These are phyloP conservation scores for Pelosia muscerda DNA, from an alignment of 2,888 invertebrate species.

Conservation along the genomic window DNA sequence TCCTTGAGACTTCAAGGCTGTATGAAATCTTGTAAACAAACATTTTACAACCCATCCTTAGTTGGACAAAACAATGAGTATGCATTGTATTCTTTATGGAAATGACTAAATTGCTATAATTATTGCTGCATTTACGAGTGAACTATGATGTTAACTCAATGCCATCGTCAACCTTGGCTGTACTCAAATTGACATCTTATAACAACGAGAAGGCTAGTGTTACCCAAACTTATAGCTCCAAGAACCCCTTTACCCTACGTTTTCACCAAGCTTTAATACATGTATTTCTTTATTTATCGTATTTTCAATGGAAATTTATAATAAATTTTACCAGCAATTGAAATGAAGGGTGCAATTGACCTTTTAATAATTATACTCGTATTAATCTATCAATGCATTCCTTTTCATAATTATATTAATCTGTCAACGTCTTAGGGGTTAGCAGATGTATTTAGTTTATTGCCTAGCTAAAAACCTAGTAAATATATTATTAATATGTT, in stretches of 20 bases:
- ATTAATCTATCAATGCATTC: no score
- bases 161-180: neutral
- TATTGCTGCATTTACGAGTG: conserved; percentile 8
- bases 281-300: no score
- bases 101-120: conserved; percentile 13
- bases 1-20: neutral
- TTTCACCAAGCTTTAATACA: no score
- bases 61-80: conserved; percentile 6
- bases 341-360: no score
- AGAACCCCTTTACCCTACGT: neutral
- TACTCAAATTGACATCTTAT: neutral
- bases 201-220: neutral
- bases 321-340: no score
- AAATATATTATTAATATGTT: no score
- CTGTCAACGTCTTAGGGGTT: no score
- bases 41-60: conserved; percentile 3
- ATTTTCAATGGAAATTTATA: no score
- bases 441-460: no score
- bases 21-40: neutral
- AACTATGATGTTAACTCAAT: neutral
- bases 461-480: no score
- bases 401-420: no score
- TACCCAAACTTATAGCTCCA: neutral
- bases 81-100: conserved; percentile 6
- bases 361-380: no score